Evolutionary conservation across 92 coral and sea anemone genomes (phyloP), one percentile per base, ranked within the genome.

Genomic region (Siderastrea siderea): DNA sequence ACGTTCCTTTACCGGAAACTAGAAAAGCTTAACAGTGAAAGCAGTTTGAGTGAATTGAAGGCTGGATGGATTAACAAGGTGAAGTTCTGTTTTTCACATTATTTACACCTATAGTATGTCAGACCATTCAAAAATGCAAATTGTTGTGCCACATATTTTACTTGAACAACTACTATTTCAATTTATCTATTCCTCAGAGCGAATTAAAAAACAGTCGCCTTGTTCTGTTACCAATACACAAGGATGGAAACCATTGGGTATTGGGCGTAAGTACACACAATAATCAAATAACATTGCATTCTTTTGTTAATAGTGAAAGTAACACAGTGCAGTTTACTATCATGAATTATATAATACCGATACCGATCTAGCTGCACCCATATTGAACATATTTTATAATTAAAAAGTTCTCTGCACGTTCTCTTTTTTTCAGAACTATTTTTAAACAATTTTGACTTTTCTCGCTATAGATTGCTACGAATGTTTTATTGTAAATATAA

Each of bases 181-280:
- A 67, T 67, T 67, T 6, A 26, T 67, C 19, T 67, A 67, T 4
- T 44, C 71, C 13, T 14, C 63, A 74, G 61, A 45, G 19, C 3
- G 10, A 74, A n/a, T 50, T 74, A 6, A 10, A 14, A 74, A 74
- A 74, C 9, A 51, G 78, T n/a, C 12, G 44, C 8, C 10, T 74
- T 2, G n/a, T 52, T 2, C 63, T 52, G 38, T 44, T 74, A 6
- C 78, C 59, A 51, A 4, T 74, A 7, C 78, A 74, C 19, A 74
- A 74, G n/a, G 50, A 74, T 74, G 61, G 62, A 50, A 74, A 74
- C 50, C 78, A 74, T 45, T 74, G 78, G 78, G 60, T 74, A 74
- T 52, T 74, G 3, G 78, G 78, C 26, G 78, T 74, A 74, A 74
- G 78, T 48, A 15, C 64, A 60, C 10, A 60, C 26, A 10, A n/a